Evolutionary conservation across 2,113 vertebrate species (phyloP).

Genomic region (Natator depressus): DNA sequence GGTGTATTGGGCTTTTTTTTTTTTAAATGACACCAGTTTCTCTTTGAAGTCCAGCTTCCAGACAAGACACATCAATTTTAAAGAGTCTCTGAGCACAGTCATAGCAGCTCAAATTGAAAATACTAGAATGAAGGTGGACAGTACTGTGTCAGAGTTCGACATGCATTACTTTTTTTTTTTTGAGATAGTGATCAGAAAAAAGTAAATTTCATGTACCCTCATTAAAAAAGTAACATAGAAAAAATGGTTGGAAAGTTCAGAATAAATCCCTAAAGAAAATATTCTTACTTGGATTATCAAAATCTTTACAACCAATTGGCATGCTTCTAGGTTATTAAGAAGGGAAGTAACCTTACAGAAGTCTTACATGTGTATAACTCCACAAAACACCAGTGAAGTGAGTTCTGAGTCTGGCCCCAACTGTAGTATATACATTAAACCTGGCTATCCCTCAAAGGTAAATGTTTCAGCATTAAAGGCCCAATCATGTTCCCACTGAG

Average conservation of each 20-base stretch:
- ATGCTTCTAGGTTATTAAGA: background rate
- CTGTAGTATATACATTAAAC: background rate
- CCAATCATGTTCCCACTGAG: background rate
- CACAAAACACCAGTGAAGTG: background rate
- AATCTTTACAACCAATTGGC: background rate
- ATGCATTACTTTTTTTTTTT: background rate
- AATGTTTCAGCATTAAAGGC: background rate
- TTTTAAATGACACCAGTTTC: constrained; percentile 52
- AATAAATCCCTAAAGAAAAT: background rate
- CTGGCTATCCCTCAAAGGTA: background rate
- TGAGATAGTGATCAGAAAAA: background rate
- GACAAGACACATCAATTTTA: constrained; percentile 58
- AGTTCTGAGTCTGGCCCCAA: background rate
- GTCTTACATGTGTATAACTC: too few species aligned
- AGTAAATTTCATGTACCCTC: background rate
- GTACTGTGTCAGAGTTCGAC: background rate
- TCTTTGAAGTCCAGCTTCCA: constrained; percentile 73
- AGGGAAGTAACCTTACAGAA: background rate
- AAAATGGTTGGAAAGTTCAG: background rate
- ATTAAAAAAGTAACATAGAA: background rate
- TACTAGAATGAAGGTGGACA: background rate
- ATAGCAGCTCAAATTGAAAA: constrained; percentile 9
- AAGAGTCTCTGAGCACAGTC: constrained; percentile 40
- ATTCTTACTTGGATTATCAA: background rate
- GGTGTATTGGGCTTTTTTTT: background rate